Conservation (phyloP, 2,888 invertebrate genomes). For the Microctonus aethiopoides region DNA sequence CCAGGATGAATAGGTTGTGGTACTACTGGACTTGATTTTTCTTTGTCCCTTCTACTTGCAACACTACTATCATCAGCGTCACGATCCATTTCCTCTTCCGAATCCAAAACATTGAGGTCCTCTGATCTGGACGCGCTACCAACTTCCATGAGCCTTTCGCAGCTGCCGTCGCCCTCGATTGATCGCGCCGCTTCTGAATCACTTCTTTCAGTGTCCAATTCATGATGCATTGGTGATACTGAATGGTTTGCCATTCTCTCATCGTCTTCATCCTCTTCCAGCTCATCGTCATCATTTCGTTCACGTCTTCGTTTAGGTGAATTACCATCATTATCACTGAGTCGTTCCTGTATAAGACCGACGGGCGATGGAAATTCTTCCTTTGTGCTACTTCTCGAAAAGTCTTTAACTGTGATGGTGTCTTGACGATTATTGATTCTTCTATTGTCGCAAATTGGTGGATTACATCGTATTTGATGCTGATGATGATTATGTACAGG, state of each 20-base stretch:
- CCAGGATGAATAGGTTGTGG: conserved; percentile 76
- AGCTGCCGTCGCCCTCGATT: conserved; percentile 58
- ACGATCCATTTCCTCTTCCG: conserved; percentile 59
- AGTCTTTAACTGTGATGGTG: conserved; percentile 60
- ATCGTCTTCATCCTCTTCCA: conserved; percentile 46
- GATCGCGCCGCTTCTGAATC: conserved; percentile 63
- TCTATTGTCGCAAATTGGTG: conserved; percentile 14
- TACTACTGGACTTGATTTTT: conserved; percentile 71
- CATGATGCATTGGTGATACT: conserved; percentile 56
- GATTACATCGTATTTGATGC: conserved; percentile 15
- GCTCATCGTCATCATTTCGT: conserved; percentile 35
- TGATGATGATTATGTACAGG: conserved; percentile 36
- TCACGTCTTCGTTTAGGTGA: conserved; percentile 39
- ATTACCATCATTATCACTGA: conserved; percentile 28
- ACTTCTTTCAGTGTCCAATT: conserved; percentile 59
- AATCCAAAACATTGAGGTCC: conserved; percentile 65
- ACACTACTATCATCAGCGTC: conserved; percentile 48
- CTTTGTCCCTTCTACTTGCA: conserved; percentile 53
- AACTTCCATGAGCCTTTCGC: conserved; percentile 60
- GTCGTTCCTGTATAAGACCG: conserved; percentile 48
- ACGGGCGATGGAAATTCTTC: conserved; percentile 59
- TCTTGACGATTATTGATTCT: conserved; percentile 49
- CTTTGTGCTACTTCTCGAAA: conserved; percentile 53
- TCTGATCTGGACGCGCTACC: conserved; percentile 63
- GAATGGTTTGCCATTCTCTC: conserved; percentile 54